Conservation (phyloP, 2,113 vertebrate genomes). For the Mesitornis unicolor region DNA sequence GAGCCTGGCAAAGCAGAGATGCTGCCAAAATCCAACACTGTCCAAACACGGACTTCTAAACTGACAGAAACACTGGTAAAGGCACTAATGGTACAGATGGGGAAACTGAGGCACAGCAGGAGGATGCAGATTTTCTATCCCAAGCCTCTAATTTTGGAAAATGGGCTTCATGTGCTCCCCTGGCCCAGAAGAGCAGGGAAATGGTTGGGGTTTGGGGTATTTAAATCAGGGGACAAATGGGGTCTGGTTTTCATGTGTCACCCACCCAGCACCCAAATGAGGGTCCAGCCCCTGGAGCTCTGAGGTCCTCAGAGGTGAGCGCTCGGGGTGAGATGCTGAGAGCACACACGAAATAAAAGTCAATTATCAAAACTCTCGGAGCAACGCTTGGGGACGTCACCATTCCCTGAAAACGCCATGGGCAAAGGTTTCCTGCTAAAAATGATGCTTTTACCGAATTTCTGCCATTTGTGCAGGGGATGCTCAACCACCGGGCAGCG, state of each 20-base stretch:
- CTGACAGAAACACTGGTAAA: rapidly evolving
- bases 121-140: rapidly evolving
- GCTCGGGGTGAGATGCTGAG: not conserved
- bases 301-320: not conserved
- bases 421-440: rapidly evolving
- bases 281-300: rapidly evolving
- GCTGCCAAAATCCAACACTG: not conserved
- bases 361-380: rapidly evolving
- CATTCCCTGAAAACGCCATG: rapidly evolving
- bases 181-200: rapidly evolving
- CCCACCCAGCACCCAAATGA: not conserved
- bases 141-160: rapidly evolving
- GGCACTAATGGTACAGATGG: rapidly evolving
- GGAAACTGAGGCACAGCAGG: not conserved
- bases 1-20: not conserved
- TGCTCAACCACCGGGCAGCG: not conserved
- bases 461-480: not conserved
- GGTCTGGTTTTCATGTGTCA: rapidly evolving
- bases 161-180: rapidly evolving
- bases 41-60: rapidly evolving
- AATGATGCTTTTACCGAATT: rapidly evolving
- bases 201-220: rapidly evolving
- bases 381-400: rapidly evolving
- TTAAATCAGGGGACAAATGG: rapidly evolving
- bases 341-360: rapidly evolving